Evolutionary conservation across 2,113 vertebrate genomes (phyloP), one percentile per base, ranked within the genome.

Genomic region (Tursiops truncatus): DNA sequence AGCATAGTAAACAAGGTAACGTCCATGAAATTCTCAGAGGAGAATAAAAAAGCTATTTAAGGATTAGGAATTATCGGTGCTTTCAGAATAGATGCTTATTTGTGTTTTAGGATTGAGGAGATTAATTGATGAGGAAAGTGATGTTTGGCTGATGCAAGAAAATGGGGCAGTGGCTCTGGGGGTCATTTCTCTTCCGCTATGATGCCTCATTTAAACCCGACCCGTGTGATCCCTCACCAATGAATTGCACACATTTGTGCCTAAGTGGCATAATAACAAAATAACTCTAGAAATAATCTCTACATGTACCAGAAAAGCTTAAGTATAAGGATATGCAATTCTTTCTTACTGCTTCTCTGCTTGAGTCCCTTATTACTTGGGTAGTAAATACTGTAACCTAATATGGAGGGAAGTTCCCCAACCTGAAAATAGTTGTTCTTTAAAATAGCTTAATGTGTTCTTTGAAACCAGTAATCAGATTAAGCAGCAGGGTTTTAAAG

Each of bases 401-500:
- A 91, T 89, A 36, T 36, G 12, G 74, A 67, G 21, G 80, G 44
- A 84, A 33, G 7, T 80, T 74, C 10, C 26, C 8, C 2, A 77
- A 36, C 44, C 63, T 89, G 41, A 96, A 92, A 86, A 82, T 8
- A 92, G 68, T 25, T 77, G 63, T 93, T 93, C 71, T 93, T 89
- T 94, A 83, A 93, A 94, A 91, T 25, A 91, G 70, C n/a, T 74
- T 80, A 76, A 89, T 87, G 31, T 94, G 53, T 50, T 93, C 73
- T 94, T 93, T 41, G 81, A 97, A 87, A 81, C 14, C 63, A 80
- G n/a, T 65, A 88, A 94, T 65, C 62, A 1, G n/a, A 95, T 92
- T 95, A 92, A 91, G 38, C 23, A 63, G 33, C 13, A 76, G 10
- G 26, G 71, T 53, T 87, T 73, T 2, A 1, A 93, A 71, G 28